Base-by-base conservation (phyloP, 2,113 vertebrate genomes). In the Amphilophus citrinellus region DNA sequence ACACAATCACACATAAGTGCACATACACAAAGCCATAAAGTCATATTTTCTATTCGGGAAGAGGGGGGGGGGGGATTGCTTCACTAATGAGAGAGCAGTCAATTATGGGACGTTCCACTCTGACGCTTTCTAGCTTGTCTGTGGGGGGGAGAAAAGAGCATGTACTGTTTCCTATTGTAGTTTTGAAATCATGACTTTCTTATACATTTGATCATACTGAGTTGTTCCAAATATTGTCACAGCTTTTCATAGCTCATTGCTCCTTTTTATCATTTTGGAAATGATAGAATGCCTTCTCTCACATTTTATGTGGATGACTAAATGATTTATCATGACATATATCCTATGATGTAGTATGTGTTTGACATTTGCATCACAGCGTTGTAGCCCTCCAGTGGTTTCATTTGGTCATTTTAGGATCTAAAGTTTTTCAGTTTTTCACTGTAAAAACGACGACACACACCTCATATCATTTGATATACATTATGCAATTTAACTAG, bases 91-190 rank as follows among this genome's bases (percentile, higher is more conserved):
- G 77, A 53, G 24, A 81, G 35, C 39, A 62, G 80, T 86, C 82
- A 82, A 83, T 89, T 79, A 89, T 83, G 60, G 20, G 60, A 83
- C 6, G n/a, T 66, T 89, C 82, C 44, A 77, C 76, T 66, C 68
- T 61, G 56, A 77, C 61, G 80, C 86, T 61, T 65, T 56, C 73
- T 71, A 50, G 11, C 68, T 13, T 78, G 62, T 56, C 68, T 73
- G 47, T 56, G 66, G 50, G 68, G 27, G 18, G 15, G 2, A 11
- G 22, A 87, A 75, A 76, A 32, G 5, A 20, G 13, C 10, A 1
- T 35, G 79, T 11, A 27, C 7, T 24, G 15, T 77, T 61, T 76
- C 30, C 18, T 58, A 63, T 77, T 79, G 71, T 85, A 73, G 32
- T 87, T 84, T 78, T 63, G 9, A 50, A 71, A 30, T 27, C 50